Conservation (phyloP, 1,140 invertebrate genomes). For the Lutraria rhynchaena region DNA sequence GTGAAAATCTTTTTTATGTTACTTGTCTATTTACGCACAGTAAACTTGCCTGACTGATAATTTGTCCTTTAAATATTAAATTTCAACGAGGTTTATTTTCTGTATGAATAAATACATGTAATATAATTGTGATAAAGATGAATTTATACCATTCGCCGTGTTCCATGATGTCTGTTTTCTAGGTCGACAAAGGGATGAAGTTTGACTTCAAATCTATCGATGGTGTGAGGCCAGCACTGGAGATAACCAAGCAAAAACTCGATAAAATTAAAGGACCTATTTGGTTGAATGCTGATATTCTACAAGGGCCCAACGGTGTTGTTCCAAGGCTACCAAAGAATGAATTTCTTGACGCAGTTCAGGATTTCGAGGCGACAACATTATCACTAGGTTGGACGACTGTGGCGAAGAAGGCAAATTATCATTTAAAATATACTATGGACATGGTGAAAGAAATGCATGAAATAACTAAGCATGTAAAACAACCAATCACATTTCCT, state of each 20-base stretch:
- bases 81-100: too few species aligned
- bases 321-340: constrained; percentile 86
- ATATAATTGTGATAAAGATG: too few species aligned
- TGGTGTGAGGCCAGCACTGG: constrained; percentile 87
- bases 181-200: constrained; percentile 58
- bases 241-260: constrained; percentile 81
- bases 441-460: constrained; percentile 89
- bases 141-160: too few species aligned
- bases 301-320: constrained; percentile 88
- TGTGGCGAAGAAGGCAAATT: constrained; percentile 79
- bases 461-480: constrained; percentile 70
- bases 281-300: constrained; percentile 94
- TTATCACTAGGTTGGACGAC: constrained; percentile 95
- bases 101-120: too few species aligned
- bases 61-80: too few species aligned
- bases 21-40: too few species aligned
- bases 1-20: too few species aligned
- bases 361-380: constrained; percentile 86
- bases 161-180: neutral
- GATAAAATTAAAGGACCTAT: constrained; percentile 87
- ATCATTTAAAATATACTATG: constrained; percentile 85
- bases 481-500: constrained; percentile 68
- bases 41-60: too few species aligned
- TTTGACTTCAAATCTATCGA: constrained; percentile 93
- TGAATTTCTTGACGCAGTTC: constrained; percentile 85